phyloP scores from a whole-genome alignment of 2,888 invertebrate genomes.

The Tetranychus truncatus region DNA sequence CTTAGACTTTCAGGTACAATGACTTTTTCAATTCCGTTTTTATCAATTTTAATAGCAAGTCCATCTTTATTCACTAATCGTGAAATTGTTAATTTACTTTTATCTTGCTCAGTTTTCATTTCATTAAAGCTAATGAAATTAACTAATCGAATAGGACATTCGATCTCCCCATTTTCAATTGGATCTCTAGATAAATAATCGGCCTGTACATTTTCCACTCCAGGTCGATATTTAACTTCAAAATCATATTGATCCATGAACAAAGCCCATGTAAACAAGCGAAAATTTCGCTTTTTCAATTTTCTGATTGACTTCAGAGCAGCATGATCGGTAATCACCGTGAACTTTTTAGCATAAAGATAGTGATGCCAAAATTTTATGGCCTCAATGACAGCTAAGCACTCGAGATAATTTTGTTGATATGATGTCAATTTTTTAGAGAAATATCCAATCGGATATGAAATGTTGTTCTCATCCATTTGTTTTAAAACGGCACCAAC shows the following conservation, averaged over 20 bases:
- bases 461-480: conserved; percentile 23
- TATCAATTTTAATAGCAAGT: too few relatives aligned
- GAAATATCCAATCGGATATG: conserved; percentile 21
- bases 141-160: too few relatives aligned
- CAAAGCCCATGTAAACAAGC: conserved; percentile 16
- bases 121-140: too few relatives aligned
- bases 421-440: conserved; percentile 23
- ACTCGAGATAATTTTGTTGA: conserved; percentile 26
- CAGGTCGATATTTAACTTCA: conserved; percentile 22
- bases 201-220: conserved; percentile 23
- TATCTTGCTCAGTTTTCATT: too few relatives aligned
- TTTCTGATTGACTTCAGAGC: conserved; percentile 9
- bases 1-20: too few relatives aligned
- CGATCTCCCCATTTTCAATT: too few relatives aligned
- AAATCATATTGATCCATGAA: conserved; percentile 23
- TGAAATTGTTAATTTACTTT: too few relatives aligned
- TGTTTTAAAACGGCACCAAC: conserved; percentile 26
- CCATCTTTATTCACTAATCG: too few relatives aligned
- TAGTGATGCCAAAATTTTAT: conserved; percentile 24
- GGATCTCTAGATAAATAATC: conserved; percentile 21
- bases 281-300: background rate
- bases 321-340: conserved; percentile 17
- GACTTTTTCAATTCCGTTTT: too few relatives aligned
- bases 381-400: conserved; percentile 23
- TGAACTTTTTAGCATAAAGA: conserved; percentile 15